Conservation (phyloP, 2,888 invertebrate species). For the Rhagonycha lutea region DNA sequence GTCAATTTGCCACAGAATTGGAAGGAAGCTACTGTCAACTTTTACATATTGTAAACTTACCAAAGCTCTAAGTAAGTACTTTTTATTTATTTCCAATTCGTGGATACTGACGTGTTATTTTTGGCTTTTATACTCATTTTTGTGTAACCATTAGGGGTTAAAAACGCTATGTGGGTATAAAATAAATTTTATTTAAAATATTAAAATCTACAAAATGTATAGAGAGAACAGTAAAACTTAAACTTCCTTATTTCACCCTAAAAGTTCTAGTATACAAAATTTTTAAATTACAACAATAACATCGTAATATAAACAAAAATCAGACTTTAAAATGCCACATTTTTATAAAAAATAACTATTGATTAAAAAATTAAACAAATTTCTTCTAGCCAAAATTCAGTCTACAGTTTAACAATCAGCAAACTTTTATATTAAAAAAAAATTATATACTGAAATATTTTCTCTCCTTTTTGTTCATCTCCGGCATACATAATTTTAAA, state of each 20-base stretch:
- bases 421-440: not conserved
- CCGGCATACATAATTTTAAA: not conserved
- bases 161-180: too few relatives aligned
- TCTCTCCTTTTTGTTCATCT: not conserved
- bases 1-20: too few relatives aligned
- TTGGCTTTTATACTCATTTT: too few relatives aligned
- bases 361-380: not conserved
- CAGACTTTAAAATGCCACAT: not conserved
- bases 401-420: not conserved
- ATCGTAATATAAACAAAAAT: not conserved
- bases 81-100: too few relatives aligned
- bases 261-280: not conserved
- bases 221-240: not conserved
- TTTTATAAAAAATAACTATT: not conserved
- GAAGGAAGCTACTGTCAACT: too few relatives aligned
- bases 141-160: too few relatives aligned
- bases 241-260: not conserved
- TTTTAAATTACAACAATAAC: not conserved
- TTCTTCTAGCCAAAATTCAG: not conserved
- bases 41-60: too few relatives aligned
- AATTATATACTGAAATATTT: not conserved
- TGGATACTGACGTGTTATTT: too few relatives aligned
- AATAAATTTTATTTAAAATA: not conserved
- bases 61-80: too few relatives aligned
- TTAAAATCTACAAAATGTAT: not conserved